Percentiles rank a stretch among this genome's conserved stretches.
These are phyloP conservation scores for Gallirallus australis DNA, from an alignment of 2,797 vertebrate species.

Conservation along the genomic window DNA sequence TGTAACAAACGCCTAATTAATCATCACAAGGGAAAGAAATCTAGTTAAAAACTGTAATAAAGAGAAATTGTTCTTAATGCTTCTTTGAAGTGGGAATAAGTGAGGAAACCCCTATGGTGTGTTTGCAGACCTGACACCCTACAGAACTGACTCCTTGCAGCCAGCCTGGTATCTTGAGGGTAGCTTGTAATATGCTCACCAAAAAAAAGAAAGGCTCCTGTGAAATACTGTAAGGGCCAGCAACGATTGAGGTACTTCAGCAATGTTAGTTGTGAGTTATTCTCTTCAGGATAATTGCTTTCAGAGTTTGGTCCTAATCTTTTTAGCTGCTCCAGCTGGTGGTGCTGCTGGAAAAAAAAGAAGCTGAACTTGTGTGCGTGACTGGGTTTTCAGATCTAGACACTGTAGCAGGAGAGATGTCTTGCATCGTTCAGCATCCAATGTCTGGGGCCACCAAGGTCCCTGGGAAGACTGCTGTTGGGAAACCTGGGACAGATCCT, in stretches of 20 bases:
- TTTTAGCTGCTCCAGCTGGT: constrained; percentile 45
- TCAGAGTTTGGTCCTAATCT: constrained; percentile 12
- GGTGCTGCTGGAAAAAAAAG: constrained; percentile 36
- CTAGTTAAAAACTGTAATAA: constrained; percentile 74
- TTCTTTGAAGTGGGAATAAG: constrained; percentile 79
- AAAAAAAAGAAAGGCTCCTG: constrained; percentile 32
- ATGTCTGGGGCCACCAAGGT: not conserved
- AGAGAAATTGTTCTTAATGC: constrained; percentile 75
- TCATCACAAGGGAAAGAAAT: constrained; percentile 71
- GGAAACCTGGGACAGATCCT: not conserved
- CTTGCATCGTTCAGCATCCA: not conserved
- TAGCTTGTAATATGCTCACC: not conserved
- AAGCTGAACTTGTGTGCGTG: not conserved
- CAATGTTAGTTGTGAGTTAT: not conserved
- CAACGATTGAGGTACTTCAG: constrained; percentile 26
- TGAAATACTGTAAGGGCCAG: constrained; percentile 9
- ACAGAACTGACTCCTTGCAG: constrained; percentile 49
- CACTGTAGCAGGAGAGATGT: not conserved
- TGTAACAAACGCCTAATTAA: constrained; percentile 76
- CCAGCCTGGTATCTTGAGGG: constrained; percentile 37
- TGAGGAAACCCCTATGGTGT: constrained; percentile 72
- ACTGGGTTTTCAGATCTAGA: not conserved
- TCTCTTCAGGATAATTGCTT: constrained; percentile 26
- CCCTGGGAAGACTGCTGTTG: not conserved
- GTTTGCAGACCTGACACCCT: constrained; percentile 70